Percentiles rank a stretch among this genome's conserved stretches.
phyloP scores from a whole-genome alignment of 1,140 invertebrate species.

The Sesamia nonagrioides region DNA sequence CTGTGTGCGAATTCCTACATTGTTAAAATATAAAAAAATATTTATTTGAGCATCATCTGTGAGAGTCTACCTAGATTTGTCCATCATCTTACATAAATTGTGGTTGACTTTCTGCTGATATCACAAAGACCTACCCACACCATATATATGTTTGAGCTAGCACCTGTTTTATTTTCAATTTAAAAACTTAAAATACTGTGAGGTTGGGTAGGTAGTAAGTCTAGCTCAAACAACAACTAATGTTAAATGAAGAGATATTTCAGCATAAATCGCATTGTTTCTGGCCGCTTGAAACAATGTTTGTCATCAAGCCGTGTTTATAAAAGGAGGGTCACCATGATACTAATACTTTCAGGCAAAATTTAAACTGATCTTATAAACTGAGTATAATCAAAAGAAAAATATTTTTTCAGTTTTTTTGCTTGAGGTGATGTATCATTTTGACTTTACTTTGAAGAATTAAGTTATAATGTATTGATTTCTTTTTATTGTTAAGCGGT shows the following conservation, averaged over 20 bases:
- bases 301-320: constrained; percentile 70
- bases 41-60: constrained; percentile 81
- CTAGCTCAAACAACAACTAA: constrained; percentile 75
- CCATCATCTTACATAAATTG: constrained; percentile 82
- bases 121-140: constrained; percentile 70
- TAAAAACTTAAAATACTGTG: constrained; percentile 62
- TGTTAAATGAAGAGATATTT: constrained; percentile 57
- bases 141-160: constrained; percentile 75
- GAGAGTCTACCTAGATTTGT: constrained; percentile 86
- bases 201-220: constrained; percentile 74
- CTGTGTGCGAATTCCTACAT: constrained; percentile 80
- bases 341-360: constrained; percentile 28
- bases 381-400: constrained; percentile 41
- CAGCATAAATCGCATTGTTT: constrained; percentile 74
- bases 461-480: constrained; percentile 43
- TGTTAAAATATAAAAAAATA: constrained; percentile 85
- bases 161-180: constrained; percentile 72
- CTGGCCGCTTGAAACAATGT: constrained; percentile 80
- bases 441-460: constrained; percentile 48
- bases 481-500: constrained; percentile 55
- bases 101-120: constrained; percentile 79
- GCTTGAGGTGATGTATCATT: constrained; percentile 49
- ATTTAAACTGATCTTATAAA: constrained; percentile 19
- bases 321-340: constrained; percentile 61
- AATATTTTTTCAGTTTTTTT: constrained; percentile 32